Evolutionary conservation across 2,888 invertebrate species (phyloP).

Genomic region (Agrotis puta): DNA sequence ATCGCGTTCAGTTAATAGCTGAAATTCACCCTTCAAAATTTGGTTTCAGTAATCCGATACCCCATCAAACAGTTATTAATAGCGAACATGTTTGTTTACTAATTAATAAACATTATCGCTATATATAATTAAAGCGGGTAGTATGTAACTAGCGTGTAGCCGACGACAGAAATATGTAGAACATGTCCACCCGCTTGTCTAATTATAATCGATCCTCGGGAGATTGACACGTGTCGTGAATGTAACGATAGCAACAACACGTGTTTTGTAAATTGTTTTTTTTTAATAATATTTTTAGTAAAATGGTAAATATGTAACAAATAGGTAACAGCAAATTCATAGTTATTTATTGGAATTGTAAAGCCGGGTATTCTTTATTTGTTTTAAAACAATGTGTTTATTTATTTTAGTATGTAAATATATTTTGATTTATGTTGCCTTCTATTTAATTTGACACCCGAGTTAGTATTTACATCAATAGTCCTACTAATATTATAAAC

Average conservation of each 20-base stretch:
- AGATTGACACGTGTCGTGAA: slow-evolving; percentile 77
- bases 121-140: slow-evolving; percentile 52
- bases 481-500: no score
- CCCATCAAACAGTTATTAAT: slow-evolving; percentile 34
- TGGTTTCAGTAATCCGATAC: slow-evolving; percentile 31
- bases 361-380: not conserved
- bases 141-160: slow-evolving; percentile 46
- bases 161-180: slow-evolving; percentile 68
- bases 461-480: no score
- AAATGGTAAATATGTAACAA: no score
- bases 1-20: not conserved
- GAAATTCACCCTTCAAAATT: not conserved
- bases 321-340: no score
- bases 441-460: not conserved
- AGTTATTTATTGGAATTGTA: not conserved
- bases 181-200: slow-evolving; percentile 72
- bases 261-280: not conserved
- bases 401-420: no score
- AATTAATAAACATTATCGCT: slow-evolving; percentile 48
- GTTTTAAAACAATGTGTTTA: not conserved
- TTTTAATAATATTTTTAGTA: not conserved
- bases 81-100: slow-evolving; percentile 39
- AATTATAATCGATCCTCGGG: slow-evolving; percentile 79
- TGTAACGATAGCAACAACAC: slow-evolving; percentile 59
- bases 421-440: no score